phyloP scores from a whole-genome alignment of 2,113 vertebrate species.

The Zosterops lateralis region DNA sequence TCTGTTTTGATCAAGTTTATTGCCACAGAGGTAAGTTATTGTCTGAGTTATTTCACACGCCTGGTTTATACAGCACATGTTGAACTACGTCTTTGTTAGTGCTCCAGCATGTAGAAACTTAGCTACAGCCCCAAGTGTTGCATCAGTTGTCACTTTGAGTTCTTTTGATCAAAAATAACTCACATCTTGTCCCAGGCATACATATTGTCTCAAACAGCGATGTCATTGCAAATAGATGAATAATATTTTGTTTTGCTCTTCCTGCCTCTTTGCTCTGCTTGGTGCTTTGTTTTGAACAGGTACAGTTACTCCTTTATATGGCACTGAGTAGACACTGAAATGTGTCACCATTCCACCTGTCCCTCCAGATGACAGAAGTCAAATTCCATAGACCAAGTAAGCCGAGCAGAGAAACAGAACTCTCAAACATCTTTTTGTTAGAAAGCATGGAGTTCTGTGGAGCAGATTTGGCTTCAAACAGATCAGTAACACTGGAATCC shows the following conservation, averaged over 20 bases:
- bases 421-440: not conserved
- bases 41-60: not conserved
- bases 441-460: not conserved
- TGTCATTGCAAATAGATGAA: not conserved
- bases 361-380: not conserved
- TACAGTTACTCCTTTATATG: not conserved
- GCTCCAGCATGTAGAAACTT: not conserved
- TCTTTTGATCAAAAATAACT: not conserved
- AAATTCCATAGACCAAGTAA: not conserved
- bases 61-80: not conserved
- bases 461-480: not conserved
- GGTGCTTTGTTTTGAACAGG: not conserved
- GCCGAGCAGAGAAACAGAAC: not conserved
- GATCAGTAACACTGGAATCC: not conserved
- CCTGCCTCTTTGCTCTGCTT: not conserved
- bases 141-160: not conserved
- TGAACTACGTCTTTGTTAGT: not conserved
- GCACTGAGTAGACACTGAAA: not conserved
- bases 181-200: accelerated
- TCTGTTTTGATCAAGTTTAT: conserved; percentile 31
- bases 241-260: not conserved
- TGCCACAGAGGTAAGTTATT: not conserved
- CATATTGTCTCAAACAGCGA: not conserved
- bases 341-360: not conserved
- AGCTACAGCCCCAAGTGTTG: not conserved